Conservation (phyloP, 1,140 invertebrate species). For the Zaprionus ghesquierei region DNA sequence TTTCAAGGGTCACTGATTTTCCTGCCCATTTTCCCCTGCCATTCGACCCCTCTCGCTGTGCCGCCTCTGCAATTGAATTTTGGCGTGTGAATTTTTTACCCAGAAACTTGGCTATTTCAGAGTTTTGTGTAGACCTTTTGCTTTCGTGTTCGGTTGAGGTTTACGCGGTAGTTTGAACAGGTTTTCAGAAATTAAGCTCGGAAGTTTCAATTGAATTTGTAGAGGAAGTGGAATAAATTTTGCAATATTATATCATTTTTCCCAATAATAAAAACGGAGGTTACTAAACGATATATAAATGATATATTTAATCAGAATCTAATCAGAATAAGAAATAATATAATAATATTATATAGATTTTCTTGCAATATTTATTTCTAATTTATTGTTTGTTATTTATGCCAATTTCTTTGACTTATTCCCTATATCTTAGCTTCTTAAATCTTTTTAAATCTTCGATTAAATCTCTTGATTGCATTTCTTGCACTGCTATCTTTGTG, state of each 20-base stretch:
- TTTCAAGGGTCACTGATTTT: slow-evolving; percentile 56
- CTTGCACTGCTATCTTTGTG: no score
- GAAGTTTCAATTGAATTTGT: neutral
- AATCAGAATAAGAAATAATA: no score
- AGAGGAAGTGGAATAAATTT: neutral
- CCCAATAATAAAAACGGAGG: no score
- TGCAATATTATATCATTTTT: neutral
- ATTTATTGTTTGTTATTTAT: no score
- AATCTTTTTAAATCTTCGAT: no score
- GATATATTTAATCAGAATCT: no score
- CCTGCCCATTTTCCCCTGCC: slow-evolving; percentile 21
- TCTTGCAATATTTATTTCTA: no score
- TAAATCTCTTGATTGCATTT: no score
- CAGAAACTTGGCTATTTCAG: slow-evolving; percentile 5
- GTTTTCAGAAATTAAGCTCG: neutral
- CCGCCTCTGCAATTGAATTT: slow-evolving; percentile 32
- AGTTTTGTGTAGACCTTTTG: slow-evolving; percentile 1
- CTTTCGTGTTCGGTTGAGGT: neutral
- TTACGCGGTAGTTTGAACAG: neutral
- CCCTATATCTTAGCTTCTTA: no score
- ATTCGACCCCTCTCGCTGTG: neutral
- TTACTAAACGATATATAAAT: no score
- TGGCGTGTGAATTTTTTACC: slow-evolving; percentile 45
- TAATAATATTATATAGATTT: no score
- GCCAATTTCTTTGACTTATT: no score